phyloP scores from a whole-genome alignment of 2,113 vertebrate genomes.

The Pardalotus punctatus region DNA sequence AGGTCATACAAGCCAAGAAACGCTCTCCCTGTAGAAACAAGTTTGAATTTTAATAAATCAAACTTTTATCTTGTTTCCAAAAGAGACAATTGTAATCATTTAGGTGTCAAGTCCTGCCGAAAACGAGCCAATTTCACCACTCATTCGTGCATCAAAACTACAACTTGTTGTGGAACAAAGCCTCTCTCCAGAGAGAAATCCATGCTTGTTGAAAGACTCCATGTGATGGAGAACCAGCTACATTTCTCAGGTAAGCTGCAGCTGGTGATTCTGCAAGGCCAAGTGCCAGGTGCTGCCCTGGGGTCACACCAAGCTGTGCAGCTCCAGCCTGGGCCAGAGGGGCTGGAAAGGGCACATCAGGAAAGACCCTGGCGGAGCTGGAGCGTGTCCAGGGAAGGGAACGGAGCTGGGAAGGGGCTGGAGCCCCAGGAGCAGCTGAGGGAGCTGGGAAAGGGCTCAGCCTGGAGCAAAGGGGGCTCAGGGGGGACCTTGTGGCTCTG shows the following conservation, averaged over 20 bases:
- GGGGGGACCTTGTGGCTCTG: too few relatives aligned
- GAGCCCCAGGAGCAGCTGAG: neutral
- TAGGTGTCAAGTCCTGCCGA: neutral
- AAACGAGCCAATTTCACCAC: neutral
- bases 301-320: neutral
- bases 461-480: too few relatives aligned
- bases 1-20: neutral
- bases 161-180: neutral
- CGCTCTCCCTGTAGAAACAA: neutral
- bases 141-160: neutral
- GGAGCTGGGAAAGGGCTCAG: too few relatives aligned
- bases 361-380: neutral
- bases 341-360: neutral
- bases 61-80: neutral
- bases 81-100: neutral
- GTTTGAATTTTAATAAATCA: neutral
- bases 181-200: neutral
- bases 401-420: neutral
- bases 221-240: neutral
- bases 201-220: neutral
- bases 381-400: neutral
- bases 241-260: neutral
- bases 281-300: too few relatives aligned
- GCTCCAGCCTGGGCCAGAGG: neutral
- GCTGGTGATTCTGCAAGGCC: neutral